These are phyloP conservation scores for Pollenia angustigena DNA, from an alignment of 2,888 invertebrate species.

Conservation along the genomic window DNA sequence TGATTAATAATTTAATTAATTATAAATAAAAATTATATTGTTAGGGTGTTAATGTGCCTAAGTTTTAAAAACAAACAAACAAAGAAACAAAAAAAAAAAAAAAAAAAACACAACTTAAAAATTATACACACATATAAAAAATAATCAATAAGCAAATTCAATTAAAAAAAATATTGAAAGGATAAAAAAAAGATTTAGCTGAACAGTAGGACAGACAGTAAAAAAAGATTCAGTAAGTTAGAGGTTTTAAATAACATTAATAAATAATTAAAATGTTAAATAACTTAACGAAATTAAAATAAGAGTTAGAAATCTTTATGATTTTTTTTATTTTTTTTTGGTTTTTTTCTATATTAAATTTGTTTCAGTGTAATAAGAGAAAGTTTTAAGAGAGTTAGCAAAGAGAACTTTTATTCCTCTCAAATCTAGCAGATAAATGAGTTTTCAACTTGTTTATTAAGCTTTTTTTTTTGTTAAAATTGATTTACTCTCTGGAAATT, in stretches of 20 bases:
- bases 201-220: conserved; percentile 19
- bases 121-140: conserved; percentile 66
- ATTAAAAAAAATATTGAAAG: conserved; percentile 42
- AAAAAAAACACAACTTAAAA: conserved; percentile 34
- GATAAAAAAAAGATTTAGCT: conserved; percentile 16
- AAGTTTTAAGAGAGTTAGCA: too few relatives aligned
- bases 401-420: too few relatives aligned
- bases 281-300: conserved; percentile 22
- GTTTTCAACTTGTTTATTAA: too few relatives aligned
- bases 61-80: conserved; percentile 69
- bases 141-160: conserved; percentile 35
- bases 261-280: background rate
- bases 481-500: too few relatives aligned
- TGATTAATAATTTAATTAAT: conserved; percentile 23
- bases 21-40: conserved; percentile 64
- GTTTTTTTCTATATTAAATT: too few relatives aligned
- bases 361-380: too few relatives aligned
- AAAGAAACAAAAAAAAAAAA: conserved; percentile 11
- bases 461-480: too few relatives aligned
- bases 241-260: conserved; percentile 21
- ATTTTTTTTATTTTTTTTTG: too few relatives aligned
- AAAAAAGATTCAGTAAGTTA: conserved; percentile 36
- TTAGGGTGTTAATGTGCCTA: conserved; percentile 74
- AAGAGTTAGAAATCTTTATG: background rate
- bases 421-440: too few relatives aligned